Evolutionary conservation across 2,888 invertebrate species (phyloP).

Genomic region (Monoplex corrugatus): DNA sequence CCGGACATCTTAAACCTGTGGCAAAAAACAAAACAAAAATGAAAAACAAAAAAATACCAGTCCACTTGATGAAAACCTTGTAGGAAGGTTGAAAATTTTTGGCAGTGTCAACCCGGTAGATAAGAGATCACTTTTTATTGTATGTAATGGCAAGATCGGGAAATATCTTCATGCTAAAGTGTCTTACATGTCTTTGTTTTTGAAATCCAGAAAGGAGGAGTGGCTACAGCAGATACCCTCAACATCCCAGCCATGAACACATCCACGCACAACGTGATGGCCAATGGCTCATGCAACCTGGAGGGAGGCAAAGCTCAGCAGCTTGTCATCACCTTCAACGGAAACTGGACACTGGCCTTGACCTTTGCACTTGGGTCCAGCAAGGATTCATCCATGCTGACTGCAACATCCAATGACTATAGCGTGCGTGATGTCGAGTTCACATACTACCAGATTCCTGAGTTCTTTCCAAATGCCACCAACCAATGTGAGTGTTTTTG

Average conservation of each 20-base stretch:
- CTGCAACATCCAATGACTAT: neutral
- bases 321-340: conserved; percentile 51
- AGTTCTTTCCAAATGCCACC: conserved; percentile 39
- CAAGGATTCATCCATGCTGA: neutral
- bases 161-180: no score
- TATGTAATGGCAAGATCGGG: no score
- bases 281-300: conserved; percentile 45
- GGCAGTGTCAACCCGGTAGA: no score
- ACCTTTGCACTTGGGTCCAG: conserved; percentile 27
- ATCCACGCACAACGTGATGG: neutral
- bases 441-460: neutral
- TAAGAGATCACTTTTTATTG: no score
- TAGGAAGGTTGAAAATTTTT: no score
- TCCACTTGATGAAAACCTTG: no score
- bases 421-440: neutral
- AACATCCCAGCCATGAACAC: conserved; percentile 44
- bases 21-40: no score
- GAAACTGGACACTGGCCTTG: conserved; percentile 45
- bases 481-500: neutral
- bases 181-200: neutral
- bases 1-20: no score
- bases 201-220: neutral
- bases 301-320: conserved; percentile 38
- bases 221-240: neutral
- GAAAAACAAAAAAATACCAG: no score